Evolutionary conservation across 92 coral and sea anemone species (phyloP).

Genomic region (Siderastrea siderea): DNA sequence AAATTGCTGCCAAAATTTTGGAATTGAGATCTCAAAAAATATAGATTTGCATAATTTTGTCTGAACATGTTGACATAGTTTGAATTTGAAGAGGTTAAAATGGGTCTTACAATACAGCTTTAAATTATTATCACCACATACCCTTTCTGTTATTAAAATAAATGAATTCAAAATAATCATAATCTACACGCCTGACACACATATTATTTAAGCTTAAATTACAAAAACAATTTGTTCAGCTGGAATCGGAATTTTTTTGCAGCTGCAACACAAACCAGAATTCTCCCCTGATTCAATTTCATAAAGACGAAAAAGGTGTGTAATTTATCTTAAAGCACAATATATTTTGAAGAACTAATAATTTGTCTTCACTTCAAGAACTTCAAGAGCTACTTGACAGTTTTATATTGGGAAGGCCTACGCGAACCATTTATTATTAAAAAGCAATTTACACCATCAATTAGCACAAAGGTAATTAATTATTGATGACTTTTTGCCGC

Average conservation of each 20-base stretch:
- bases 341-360: no score
- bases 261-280: not conserved
- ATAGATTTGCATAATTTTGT: no score
- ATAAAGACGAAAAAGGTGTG: not conserved
- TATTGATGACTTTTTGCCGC: conserved; percentile 15
- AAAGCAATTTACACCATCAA: conserved; percentile 43
- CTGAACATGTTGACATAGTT: no score
- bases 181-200: not conserved
- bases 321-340: not conserved
- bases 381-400: not conserved
- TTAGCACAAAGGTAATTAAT: conserved; percentile 22
- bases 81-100: no score
- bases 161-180: not conserved
- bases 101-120: not conserved
- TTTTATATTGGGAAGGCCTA: not conserved
- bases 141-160: not conserved
- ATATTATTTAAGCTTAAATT: not conserved
- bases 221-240: not conserved
- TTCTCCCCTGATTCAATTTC: no score
- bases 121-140: not conserved
- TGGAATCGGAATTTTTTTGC: not conserved
- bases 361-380: no score
- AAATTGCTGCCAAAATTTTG: no score
- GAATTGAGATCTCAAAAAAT: no score
- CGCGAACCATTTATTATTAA: conserved; percentile 9